Conservation (phyloP, 2,113 vertebrate species). For the Vombatus ursinus region DNA sequence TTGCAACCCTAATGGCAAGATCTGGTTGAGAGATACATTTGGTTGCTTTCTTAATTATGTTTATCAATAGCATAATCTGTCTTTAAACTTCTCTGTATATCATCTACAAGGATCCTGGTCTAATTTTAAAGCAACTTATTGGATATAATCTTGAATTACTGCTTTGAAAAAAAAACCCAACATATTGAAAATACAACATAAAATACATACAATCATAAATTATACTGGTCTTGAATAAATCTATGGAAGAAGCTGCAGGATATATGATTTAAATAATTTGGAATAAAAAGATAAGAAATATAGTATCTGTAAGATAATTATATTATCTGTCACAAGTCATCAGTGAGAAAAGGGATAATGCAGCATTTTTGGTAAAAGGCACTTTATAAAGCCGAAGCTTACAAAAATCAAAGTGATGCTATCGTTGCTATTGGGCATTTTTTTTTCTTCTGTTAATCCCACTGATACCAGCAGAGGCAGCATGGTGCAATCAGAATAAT, state of each 20-base stretch:
- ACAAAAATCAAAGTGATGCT: background rate
- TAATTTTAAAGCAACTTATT: slow-evolving; percentile 52
- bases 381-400: background rate
- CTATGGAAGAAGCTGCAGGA: background rate
- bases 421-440: background rate
- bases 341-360: background rate
- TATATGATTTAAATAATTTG: background rate
- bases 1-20: background rate
- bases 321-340: background rate
- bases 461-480: background rate
- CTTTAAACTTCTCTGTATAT: slow-evolving; percentile 31
- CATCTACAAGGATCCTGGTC: background rate
- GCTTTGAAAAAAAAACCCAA: background rate
- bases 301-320: background rate
- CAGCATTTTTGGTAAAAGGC: background rate
- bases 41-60: slow-evolving; percentile 19
- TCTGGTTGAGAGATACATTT: slow-evolving; percentile 48
- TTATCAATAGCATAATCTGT: slow-evolving; percentile 18
- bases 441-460: background rate
- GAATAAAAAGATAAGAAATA: background rate
- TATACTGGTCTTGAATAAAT: background rate
- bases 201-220: background rate
- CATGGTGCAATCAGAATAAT: background rate
- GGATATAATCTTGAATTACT: slow-evolving; percentile 25
- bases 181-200: background rate